These are phyloP conservation scores for Nothobranchius kuhntae DNA, from an alignment of 2,113 vertebrate species.

Conservation along the genomic window DNA sequence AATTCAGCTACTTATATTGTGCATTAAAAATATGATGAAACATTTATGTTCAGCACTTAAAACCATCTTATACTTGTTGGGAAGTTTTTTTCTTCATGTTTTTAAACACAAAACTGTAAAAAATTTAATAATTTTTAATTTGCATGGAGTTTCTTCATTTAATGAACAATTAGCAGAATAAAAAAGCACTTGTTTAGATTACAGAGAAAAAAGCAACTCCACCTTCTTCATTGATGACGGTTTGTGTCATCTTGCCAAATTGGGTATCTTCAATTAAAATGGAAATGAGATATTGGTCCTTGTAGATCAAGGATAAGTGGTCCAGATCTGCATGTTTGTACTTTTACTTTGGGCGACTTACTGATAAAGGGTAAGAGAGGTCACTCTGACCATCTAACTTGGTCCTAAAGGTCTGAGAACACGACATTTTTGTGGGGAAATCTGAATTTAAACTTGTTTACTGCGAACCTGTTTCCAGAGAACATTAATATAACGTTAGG, in stretches of 20 bases:
- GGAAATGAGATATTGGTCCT: conserved; percentile 80
- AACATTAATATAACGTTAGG: too few relatives aligned
- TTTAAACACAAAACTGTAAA: not conserved
- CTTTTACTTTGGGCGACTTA: not conserved
- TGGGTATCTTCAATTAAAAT: conserved; percentile 69
- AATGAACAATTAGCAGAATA: too few relatives aligned
- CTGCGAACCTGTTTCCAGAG: too few relatives aligned
- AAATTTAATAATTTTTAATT: too few relatives aligned
- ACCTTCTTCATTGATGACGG: conserved; percentile 29
- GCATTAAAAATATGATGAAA: not conserved
- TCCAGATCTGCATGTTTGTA: conserved; percentile 25
- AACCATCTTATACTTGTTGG: not conserved
- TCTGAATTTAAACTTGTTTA: too few relatives aligned
- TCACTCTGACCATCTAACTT: too few relatives aligned
- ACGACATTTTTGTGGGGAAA: not conserved
- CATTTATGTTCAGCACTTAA: not conserved
- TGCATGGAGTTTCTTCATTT: too few relatives aligned
- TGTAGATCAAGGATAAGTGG: conserved; percentile 77
- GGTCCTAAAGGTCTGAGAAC: too few relatives aligned
- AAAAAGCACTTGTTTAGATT: not conserved
- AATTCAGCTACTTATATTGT: not conserved
- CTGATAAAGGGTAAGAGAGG: too few relatives aligned
- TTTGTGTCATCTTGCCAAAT: conserved; percentile 47
- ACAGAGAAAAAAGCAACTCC: conserved; percentile 24
- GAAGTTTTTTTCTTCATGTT: not conserved